These are phyloP conservation scores for Pycnonotus jocosus DNA, from an alignment of 2,113 vertebrate species.

Conservation along the genomic window DNA sequence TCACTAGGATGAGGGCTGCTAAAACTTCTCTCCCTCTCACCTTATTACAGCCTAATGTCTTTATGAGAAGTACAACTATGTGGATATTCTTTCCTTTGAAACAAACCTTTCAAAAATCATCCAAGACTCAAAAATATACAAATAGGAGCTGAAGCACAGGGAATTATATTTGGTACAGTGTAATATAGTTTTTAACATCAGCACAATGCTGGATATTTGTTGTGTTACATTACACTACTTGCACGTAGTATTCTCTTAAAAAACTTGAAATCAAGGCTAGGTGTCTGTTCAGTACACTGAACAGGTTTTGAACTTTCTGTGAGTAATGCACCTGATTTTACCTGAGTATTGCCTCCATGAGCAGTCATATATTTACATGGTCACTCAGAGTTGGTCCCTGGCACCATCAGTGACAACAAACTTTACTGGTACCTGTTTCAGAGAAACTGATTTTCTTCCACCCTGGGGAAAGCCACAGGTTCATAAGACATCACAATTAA, in stretches of 20 bases:
- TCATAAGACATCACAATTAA: not conserved
- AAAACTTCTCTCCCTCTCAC: not conserved
- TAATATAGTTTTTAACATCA: not conserved
- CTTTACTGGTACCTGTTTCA: not conserved
- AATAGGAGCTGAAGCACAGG: not conserved
- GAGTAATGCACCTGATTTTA: not conserved
- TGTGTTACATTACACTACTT: not conserved
- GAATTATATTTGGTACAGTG: not conserved
- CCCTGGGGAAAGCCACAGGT: not conserved
- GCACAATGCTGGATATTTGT: not conserved
- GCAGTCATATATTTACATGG: not conserved
- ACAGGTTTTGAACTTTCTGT: not conserved
- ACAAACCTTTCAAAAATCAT: not conserved
- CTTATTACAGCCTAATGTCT: not conserved
- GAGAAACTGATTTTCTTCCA: not conserved
- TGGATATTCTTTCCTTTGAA: not conserved
- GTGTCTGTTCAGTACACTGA: not conserved
- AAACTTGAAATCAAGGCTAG: not conserved
- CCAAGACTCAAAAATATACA: not conserved
- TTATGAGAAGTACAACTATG: not conserved
- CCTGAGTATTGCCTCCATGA: not conserved
- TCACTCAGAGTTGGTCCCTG: not conserved
- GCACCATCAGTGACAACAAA: not conserved
- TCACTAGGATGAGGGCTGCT: not conserved
- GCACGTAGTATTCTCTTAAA: not conserved